These are phyloP conservation scores for Varanus komodoensis DNA, from an alignment of 2,113 vertebrate species.

Conservation along the genomic window DNA sequence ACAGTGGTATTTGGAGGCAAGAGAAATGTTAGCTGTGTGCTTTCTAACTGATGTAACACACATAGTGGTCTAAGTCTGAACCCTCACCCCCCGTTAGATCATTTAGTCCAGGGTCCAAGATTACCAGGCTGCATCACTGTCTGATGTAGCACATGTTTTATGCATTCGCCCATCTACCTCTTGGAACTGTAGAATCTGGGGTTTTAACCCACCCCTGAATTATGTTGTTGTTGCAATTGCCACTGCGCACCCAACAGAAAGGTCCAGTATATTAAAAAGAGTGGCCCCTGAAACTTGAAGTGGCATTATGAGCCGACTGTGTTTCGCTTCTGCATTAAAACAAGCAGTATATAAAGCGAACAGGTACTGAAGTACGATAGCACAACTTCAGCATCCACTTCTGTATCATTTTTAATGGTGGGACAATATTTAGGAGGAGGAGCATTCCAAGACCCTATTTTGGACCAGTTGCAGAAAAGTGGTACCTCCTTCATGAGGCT, in stretches of 20 bases:
- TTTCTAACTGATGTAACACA: no score
- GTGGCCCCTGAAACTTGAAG: neutral
- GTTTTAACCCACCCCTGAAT: neutral
- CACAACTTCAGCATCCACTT: neutral
- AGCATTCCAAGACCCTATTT: neutral
- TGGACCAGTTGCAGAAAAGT: neutral
- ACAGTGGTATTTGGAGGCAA: no score
- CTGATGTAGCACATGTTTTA: neutral
- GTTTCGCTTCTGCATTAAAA: neutral
- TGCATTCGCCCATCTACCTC: neutral
- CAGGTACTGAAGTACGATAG: neutral
- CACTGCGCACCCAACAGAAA: neutral
- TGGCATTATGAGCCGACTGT: neutral
- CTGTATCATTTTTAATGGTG: neutral
- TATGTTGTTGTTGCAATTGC: neutral
- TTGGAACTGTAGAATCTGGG: neutral
- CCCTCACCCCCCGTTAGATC: no score
- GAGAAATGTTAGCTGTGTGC: no score
- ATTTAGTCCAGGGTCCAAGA: no score
- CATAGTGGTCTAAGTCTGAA: no score
- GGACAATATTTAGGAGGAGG: neutral
- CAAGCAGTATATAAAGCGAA: neutral
- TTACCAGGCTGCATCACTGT: neutral
- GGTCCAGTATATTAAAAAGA: neutral
- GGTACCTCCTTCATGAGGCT: neutral